These are phyloP conservation scores for Misgurnus mizolepis DNA, from an alignment of 2,113 vertebrate genomes.

Conservation along the genomic window DNA sequence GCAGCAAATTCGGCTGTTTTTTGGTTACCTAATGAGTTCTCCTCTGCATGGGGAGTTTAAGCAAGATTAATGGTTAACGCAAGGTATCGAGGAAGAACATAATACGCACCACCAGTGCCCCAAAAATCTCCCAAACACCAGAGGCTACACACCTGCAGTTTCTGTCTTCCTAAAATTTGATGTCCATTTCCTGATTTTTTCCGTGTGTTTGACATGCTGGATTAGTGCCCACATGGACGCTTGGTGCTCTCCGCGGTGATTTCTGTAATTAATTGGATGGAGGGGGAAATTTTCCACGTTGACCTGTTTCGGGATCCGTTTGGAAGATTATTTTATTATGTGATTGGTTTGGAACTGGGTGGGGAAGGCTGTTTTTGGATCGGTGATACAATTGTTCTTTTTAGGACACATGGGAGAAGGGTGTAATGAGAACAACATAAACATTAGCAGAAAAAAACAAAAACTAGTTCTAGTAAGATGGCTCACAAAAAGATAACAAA, in stretches of 20 bases:
- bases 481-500: no score
- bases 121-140: conserved; percentile 25
- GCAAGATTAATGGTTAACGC: conserved; percentile 54
- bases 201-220: not conserved
- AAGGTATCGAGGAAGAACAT: conserved; percentile 48
- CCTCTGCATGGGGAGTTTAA: conserved; percentile 47
- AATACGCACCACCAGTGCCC: conserved; percentile 34
- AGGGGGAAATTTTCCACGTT: conserved; percentile 7
- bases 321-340: not conserved
- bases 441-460: no score
- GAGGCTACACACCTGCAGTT: conserved; percentile 51
- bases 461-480: no score
- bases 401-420: no score
- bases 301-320: conserved; percentile 21
- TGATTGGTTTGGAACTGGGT: not conserved
- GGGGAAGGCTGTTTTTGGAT: not conserved
- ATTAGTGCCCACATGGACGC: not conserved
- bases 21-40: conserved; percentile 53
- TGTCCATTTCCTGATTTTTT: conserved; percentile 5
- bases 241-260: conserved; percentile 43
- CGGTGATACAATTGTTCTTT: not conserved
- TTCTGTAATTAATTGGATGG: conserved; percentile 54
- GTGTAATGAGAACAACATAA: no score
- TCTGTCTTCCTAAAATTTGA: conserved; percentile 2
- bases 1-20: conserved; percentile 49